phyloP scores from a whole-genome alignment of 2,797 vertebrate species.

The Rhabdophis nuchalis region DNA sequence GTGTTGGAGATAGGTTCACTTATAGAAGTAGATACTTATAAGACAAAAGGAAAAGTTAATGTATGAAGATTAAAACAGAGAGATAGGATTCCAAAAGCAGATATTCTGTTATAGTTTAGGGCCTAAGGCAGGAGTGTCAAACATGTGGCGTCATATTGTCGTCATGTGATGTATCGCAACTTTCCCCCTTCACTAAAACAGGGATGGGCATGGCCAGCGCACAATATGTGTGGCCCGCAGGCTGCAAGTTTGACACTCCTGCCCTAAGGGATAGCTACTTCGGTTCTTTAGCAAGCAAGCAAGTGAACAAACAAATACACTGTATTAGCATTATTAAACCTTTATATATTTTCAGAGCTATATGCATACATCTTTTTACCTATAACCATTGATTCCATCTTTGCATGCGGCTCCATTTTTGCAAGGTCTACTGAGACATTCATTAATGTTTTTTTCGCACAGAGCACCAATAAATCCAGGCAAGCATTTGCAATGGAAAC shows the following conservation, averaged over 20 bases:
- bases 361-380: conserved; percentile 68
- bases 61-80: neutral
- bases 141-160: too few species aligned
- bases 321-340: neutral
- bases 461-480: conserved; percentile 81
- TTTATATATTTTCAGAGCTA: neutral
- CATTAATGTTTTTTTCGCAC: conserved; percentile 87
- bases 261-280: neutral
- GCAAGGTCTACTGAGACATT: conserved; percentile 89
- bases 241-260: too few species aligned
- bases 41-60: neutral
- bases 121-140: too few species aligned
- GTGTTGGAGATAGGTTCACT: neutral
- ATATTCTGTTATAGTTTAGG: neutral
- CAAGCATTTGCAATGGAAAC: conserved; percentile 84
- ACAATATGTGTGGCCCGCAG: too few species aligned
- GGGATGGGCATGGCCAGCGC: too few species aligned
- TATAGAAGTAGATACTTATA: neutral
- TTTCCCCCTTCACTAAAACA: too few species aligned
- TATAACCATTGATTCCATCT: conserved; percentile 84
- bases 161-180: too few species aligned
- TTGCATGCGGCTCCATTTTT: conserved; percentile 86
- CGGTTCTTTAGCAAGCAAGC: neutral
- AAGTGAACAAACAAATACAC: neutral
- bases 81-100: neutral